A percentile compares a stretch with the other conserved stretches of the same genome.
phyloP scores from a whole-genome alignment of 2,113 vertebrate genomes.

The Aphyosemion australe region DNA sequence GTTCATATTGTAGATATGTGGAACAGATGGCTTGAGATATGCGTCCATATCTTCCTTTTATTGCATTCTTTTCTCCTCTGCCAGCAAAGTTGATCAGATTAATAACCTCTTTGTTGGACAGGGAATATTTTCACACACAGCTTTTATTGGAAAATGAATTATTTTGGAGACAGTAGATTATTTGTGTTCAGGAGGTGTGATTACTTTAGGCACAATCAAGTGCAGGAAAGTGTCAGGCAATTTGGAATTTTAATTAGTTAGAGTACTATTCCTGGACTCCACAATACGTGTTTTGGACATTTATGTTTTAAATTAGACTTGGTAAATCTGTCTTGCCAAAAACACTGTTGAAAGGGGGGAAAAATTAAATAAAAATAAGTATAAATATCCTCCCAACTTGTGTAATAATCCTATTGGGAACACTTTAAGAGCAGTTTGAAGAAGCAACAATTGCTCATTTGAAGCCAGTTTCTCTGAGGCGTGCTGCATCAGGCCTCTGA shows the following conservation, averaged over 20 bases:
- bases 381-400: constrained; percentile 37
- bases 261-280: constrained; percentile 20
- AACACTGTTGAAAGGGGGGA: constrained; percentile 34
- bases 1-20: constrained; percentile 21
- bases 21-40: too few relatives aligned
- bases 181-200: constrained; percentile 14
- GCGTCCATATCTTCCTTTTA: too few relatives aligned
- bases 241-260: constrained; percentile 8
- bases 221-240: neutral
- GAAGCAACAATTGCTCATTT: constrained; percentile 25
- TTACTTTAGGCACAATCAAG: constrained; percentile 13
- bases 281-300: constrained; percentile 39
- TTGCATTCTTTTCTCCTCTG: constrained; percentile 10
- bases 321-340: constrained; percentile 37
- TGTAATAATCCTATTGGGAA: constrained; percentile 56
- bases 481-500: neutral
- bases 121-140: neutral
- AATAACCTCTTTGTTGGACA: constrained; percentile 16
- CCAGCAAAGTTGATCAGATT: constrained; percentile 8
- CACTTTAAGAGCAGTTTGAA: constrained; percentile 19
- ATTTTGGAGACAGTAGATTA: constrained; percentile 6
- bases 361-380: constrained; percentile 17
- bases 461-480: constrained; percentile 18
- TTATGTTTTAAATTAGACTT: constrained; percentile 21
- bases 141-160: constrained; percentile 13